Conservation (phyloP, 2,888 invertebrate species). For the Pyrocoelia pectoralis region DNA sequence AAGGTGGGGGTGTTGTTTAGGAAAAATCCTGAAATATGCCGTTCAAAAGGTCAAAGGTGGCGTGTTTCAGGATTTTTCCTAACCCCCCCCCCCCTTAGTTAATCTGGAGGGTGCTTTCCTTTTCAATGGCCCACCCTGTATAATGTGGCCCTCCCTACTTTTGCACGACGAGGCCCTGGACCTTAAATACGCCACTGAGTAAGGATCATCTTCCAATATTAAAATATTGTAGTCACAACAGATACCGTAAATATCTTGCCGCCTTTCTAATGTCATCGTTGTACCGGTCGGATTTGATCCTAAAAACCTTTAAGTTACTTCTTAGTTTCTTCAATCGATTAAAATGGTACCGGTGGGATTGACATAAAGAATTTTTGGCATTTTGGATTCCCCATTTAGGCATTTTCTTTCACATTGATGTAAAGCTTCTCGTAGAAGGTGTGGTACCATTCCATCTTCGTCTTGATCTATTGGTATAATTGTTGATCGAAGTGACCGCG, state of each 20-base stretch:
- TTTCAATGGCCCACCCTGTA: too few species aligned
- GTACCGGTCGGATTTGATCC: slow-evolving; percentile 81
- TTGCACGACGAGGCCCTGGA: too few species aligned
- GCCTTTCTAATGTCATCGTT: slow-evolving; percentile 71
- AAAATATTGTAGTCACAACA: slow-evolving; percentile 80
- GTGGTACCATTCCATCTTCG: slow-evolving; percentile 71
- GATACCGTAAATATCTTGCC: slow-evolving; percentile 74
- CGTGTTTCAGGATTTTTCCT: too few species aligned
- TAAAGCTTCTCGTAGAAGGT: slow-evolving; percentile 65
- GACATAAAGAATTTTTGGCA: slow-evolving; percentile 77
- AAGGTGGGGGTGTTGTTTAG: too few species aligned
- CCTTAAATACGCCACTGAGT: too few species aligned
- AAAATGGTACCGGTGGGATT: slow-evolving; percentile 67
- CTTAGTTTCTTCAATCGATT: background rate
- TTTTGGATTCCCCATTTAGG: slow-evolving; percentile 57
- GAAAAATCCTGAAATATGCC: too few species aligned
- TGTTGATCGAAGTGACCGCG: slow-evolving; percentile 72
- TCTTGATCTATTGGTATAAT: slow-evolving; percentile 76
- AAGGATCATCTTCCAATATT: slow-evolving; percentile 84
- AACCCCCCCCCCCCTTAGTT: too few species aligned
- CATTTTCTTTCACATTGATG: slow-evolving; percentile 62
- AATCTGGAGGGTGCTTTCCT: too few species aligned
- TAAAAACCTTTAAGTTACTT: slow-evolving; percentile 8
- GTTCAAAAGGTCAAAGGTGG: too few species aligned
- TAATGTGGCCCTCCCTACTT: too few species aligned